phyloP scores from a whole-genome alignment of 2,113 vertebrate genomes.

The Stigmatopora nigra region DNA sequence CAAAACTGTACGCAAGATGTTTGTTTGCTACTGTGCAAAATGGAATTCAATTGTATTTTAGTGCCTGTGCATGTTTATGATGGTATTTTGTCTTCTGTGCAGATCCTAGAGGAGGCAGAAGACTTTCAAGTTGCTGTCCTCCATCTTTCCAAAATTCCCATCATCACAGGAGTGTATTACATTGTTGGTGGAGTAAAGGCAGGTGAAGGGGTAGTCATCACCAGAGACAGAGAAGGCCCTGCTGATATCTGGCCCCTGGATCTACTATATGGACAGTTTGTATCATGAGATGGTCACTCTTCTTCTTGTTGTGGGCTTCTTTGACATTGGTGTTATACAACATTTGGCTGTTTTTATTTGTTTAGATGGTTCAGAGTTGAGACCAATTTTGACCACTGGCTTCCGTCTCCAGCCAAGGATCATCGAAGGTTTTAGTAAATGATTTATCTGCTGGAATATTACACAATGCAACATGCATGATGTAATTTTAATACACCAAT shows the following conservation, averaged over 20 bases:
- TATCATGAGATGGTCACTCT: not conserved
- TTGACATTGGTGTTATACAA: not conserved
- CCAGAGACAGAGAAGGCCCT: slow-evolving; percentile 75
- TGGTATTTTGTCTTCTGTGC: not conserved
- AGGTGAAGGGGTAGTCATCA: slow-evolving; percentile 83
- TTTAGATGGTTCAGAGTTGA: slow-evolving; percentile 89
- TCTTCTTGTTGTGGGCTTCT: not conserved
- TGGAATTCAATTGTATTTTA: no score
- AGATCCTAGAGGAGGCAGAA: slow-evolving; percentile 71
- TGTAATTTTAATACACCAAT: not conserved
- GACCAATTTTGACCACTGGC: slow-evolving; percentile 95
- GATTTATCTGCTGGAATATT: not conserved
- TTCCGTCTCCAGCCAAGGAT: slow-evolving; percentile 70
- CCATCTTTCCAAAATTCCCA: slow-evolving; percentile 75
- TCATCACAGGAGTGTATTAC: slow-evolving; percentile 88
- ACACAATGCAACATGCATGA: not conserved
- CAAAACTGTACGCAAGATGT: no score
- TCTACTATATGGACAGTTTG: slow-evolving; percentile 75
- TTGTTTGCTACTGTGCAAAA: no score
- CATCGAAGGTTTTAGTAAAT: slow-evolving; percentile 71
- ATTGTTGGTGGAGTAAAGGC: slow-evolving; percentile 77
- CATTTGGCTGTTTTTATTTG: not conserved
- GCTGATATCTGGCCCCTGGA: slow-evolving; percentile 88
- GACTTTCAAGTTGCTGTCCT: slow-evolving; percentile 78
- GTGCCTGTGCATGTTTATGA: not conserved